phyloP scores from a whole-genome alignment of 2,113 vertebrate species.

The Megaceryle torquata region DNA sequence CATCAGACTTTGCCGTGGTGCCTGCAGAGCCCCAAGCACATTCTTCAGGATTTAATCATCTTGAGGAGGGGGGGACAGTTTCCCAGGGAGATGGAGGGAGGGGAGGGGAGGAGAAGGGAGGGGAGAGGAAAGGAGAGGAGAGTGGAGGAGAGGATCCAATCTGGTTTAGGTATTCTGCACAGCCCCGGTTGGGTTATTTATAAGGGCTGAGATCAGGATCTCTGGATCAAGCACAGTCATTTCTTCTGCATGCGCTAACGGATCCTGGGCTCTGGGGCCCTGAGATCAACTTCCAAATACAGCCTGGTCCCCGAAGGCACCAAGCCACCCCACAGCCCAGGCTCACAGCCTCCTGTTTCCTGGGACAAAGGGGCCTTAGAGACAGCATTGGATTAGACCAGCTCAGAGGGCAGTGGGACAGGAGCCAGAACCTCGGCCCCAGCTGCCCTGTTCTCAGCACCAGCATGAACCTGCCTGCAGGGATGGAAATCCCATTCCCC shows the following conservation, averaged over 20 bases:
- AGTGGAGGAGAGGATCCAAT: no score
- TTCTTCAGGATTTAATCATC: neutral
- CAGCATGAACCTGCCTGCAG: neutral
- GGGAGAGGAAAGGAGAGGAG: neutral
- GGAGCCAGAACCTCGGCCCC: neutral
- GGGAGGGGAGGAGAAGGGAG: no score
- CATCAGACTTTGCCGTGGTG: neutral
- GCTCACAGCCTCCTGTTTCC: neutral
- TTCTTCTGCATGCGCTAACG: neutral
- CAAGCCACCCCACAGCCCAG: fast-evolving
- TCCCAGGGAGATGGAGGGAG: neutral
- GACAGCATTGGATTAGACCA: neutral
- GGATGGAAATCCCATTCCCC: neutral
- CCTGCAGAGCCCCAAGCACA: neutral
- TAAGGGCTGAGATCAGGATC: constrained; percentile 28
- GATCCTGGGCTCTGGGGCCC: neutral
- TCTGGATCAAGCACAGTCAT: neutral
- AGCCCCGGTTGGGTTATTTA: neutral
- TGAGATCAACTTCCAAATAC: constrained; percentile 38
- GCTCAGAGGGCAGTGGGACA: neutral
- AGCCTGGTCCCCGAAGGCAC: neutral
- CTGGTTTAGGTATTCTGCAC: neutral
- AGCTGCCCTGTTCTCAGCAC: neutral
- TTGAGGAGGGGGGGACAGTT: neutral
- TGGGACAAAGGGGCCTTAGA: neutral